phyloP scores from a whole-genome alignment of 1,140 invertebrate species.

The Neomicropteryx cornuta region DNA sequence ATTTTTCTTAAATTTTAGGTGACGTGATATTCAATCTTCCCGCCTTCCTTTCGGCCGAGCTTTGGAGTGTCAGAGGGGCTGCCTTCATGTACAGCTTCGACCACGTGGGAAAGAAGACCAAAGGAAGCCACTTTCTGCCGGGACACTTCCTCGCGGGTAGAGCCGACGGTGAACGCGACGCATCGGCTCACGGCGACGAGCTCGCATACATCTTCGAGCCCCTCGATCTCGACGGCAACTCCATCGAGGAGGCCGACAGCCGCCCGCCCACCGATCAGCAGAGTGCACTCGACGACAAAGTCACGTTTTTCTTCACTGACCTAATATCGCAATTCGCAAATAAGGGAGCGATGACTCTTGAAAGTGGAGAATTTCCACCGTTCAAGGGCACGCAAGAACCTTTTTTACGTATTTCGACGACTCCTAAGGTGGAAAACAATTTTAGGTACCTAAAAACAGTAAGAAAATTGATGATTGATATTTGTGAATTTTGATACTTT shows the following conservation, averaged over 20 bases:
- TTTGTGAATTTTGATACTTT: no score
- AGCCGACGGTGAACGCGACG: conserved; percentile 18
- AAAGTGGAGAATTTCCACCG: conserved; percentile 23
- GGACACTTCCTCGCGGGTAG: conserved; percentile 46
- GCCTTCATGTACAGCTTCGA: conserved; percentile 65
- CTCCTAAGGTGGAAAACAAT: no score
- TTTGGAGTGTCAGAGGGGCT: conserved; percentile 47
- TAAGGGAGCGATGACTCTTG: conserved; percentile 24
- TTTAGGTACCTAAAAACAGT: no score
- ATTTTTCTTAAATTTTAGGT: conserved; percentile 20
- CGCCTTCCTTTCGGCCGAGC: conserved; percentile 52
- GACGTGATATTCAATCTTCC: conserved; percentile 65
- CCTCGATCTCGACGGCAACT: conserved; percentile 44
- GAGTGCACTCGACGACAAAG: conserved; percentile 45
- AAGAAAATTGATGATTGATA: no score
- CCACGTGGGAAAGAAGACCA: conserved; percentile 46
- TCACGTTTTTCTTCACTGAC: conserved; percentile 48
- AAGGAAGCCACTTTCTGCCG: conserved; percentile 47
- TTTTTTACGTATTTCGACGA: no score
- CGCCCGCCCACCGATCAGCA: no score
- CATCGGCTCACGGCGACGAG: conserved; percentile 55
- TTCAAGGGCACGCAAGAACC: no score
- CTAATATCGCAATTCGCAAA: conserved; percentile 55
- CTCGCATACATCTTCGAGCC: conserved; percentile 55
- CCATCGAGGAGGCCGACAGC: conserved; percentile 26